phyloP scores from a whole-genome alignment of 64 coral and sea anemone genomes.

The Porites lutea region DNA sequence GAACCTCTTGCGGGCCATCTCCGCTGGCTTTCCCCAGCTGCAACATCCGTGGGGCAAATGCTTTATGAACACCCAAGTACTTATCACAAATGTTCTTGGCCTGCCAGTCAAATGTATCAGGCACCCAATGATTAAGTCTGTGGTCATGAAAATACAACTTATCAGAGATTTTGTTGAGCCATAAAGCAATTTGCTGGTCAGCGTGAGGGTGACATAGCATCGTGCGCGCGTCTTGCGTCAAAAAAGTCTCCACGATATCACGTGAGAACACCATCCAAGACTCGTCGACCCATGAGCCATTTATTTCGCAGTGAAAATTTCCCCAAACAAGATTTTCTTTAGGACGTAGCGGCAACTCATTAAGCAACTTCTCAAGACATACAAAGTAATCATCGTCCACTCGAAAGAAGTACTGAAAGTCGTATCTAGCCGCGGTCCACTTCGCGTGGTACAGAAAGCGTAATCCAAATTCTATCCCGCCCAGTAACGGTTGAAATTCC shows the following conservation, averaged over 20 bases:
- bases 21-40: constrained; percentile 22
- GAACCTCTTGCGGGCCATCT: constrained; percentile 13
- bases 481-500: constrained; percentile 45
- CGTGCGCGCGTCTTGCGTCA: constrained; percentile 42
- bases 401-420: constrained; percentile 69
- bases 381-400: constrained; percentile 70
- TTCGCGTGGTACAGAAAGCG: constrained; percentile 61
- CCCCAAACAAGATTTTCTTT: constrained; percentile 62
- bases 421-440: constrained; percentile 49
- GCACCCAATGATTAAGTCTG: not conserved
- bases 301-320: constrained; percentile 34
- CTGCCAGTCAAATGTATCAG: not conserved
- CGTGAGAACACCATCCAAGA: constrained; percentile 65
- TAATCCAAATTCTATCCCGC: constrained; percentile 61
- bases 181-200: constrained; percentile 74
- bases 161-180: constrained; percentile 63
- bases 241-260: constrained; percentile 47
- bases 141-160: constrained; percentile 23
- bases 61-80: constrained; percentile 50
- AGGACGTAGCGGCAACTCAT: constrained; percentile 53
- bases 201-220: constrained; percentile 70
- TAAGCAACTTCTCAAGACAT: constrained; percentile 51
- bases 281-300: constrained; percentile 43
- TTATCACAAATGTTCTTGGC: constrained; percentile 36
- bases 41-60: constrained; percentile 16